Evolutionary conservation across 2,113 vertebrate genomes (phyloP).

Genomic region (Psittacula cyanocephala): DNA sequence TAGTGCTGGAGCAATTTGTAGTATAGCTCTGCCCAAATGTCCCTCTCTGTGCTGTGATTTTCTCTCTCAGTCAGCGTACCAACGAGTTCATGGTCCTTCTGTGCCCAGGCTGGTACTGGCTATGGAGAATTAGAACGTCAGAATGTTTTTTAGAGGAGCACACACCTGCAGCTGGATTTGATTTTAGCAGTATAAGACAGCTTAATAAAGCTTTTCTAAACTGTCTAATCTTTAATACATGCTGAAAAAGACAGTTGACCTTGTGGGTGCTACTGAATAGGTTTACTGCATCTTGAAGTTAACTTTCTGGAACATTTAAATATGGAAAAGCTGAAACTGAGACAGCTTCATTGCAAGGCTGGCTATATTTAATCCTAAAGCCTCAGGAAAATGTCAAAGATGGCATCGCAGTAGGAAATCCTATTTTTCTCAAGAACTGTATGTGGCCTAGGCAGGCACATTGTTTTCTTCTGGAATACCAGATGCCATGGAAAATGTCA

Average conservation of each 20-base stretch:
- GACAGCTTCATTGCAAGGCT: background rate
- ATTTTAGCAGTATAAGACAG: background rate
- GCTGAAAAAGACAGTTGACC: constrained; percentile 2
- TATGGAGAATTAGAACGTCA: background rate
- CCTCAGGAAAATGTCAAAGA: constrained; percentile 18
- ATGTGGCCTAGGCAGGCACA: background rate
- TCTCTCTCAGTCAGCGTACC: background rate
- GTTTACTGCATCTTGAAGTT: background rate
- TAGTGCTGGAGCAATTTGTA: background rate
- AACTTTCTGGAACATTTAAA: constrained; percentile 21
- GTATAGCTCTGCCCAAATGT: background rate
- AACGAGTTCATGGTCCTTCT: background rate
- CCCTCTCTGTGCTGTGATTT: background rate
- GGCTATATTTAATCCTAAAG: constrained; percentile 42
- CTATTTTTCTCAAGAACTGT: background rate
- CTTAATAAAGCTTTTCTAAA: background rate
- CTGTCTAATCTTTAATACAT: background rate
- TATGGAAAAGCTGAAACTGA: background rate
- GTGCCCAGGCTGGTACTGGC: accelerated
- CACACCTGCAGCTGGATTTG: background rate
- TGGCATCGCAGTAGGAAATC: background rate
- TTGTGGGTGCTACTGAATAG: background rate
- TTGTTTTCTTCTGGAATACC: background rate
- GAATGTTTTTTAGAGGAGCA: background rate
- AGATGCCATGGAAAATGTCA: background rate